phyloP scores from a whole-genome alignment of 2,113 vertebrate species.

The Nematolebias whitei region DNA sequence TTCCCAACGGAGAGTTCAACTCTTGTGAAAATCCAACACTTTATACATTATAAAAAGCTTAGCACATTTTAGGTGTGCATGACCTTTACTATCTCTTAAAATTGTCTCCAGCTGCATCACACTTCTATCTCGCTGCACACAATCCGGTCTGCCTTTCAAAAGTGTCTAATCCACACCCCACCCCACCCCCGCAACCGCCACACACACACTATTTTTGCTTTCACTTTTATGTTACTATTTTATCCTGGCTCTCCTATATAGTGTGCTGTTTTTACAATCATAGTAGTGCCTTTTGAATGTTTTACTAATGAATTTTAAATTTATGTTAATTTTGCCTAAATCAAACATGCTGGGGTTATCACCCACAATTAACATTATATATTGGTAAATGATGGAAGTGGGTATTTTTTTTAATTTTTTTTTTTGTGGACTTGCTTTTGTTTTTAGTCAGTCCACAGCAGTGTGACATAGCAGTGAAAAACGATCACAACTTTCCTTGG shows the following conservation, averaged over 20 bases:
- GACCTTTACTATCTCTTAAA: constrained; percentile 32
- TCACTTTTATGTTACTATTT: neutral
- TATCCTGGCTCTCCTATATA: neutral
- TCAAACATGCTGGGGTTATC: no score
- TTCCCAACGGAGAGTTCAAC: constrained; percentile 54
- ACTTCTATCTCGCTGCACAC: neutral
- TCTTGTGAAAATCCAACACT: constrained; percentile 48
- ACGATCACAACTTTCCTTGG: no score
- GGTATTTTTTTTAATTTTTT: no score
- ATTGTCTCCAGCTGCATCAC: constrained; percentile 11
- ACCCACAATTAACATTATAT: no score
- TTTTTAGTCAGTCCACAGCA: no score
- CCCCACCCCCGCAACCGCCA: no score
- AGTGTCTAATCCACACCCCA: neutral
- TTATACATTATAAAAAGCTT: constrained; percentile 51
- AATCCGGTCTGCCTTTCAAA: constrained; percentile 15
- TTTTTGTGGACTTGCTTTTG: no score
- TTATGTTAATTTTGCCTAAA: no score
- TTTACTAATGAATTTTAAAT: no score
- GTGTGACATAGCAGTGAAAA: no score
- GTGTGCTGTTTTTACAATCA: neutral
- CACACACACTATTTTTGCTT: neutral
- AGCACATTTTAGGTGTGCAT: constrained; percentile 48
- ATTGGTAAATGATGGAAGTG: no score
- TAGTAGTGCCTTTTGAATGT: no score